Percentiles rank a stretch among this genome's conserved stretches.
Evolutionary conservation across 2,888 invertebrate species (phyloP).

Genomic region (Eilema caniola): DNA sequence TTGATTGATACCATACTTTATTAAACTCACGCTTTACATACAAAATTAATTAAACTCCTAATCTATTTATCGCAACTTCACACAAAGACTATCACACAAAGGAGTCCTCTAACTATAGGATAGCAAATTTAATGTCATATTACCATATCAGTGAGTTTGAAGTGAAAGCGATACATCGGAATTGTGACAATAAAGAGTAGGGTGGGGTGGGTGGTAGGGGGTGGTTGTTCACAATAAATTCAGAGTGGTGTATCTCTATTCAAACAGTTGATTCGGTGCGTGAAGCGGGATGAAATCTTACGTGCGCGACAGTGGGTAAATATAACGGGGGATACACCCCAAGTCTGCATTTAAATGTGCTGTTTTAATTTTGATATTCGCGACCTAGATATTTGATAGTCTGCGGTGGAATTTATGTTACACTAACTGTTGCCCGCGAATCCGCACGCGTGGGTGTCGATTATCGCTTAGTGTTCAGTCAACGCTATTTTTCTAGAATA

Average conservation of each 20-base stretch:
- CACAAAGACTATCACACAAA: slow-evolving; percentile 51
- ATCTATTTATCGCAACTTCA: slow-evolving; percentile 28
- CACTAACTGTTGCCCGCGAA: too few relatives aligned
- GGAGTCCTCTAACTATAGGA: slow-evolving; percentile 60
- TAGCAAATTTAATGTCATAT: slow-evolving; percentile 84
- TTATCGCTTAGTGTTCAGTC: too few relatives aligned
- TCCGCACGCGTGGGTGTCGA: too few relatives aligned
- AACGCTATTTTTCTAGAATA: too few relatives aligned
- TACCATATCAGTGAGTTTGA: slow-evolving; percentile 80
- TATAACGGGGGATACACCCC: slow-evolving; percentile 59
- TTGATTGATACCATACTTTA: neutral
- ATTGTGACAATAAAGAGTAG: slow-evolving; percentile 77
- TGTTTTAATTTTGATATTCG: slow-evolving; percentile 40
- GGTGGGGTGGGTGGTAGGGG: slow-evolving; percentile 39
- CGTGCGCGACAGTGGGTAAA: slow-evolving; percentile 78
- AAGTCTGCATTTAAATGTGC: slow-evolving; percentile 43
- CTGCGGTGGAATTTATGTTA: neutral
- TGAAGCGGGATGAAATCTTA: slow-evolving; percentile 78
- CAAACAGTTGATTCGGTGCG: slow-evolving; percentile 83
- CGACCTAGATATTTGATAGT: slow-evolving; percentile 23
- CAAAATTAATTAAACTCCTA: slow-evolving; percentile 26
- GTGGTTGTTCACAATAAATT: slow-evolving; percentile 79
- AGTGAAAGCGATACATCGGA: slow-evolving; percentile 84
- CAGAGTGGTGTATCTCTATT: slow-evolving; percentile 83
- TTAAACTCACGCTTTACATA: neutral